Conservation (phyloP, 2,113 vertebrate species). For the Chionodraco myersi region DNA sequence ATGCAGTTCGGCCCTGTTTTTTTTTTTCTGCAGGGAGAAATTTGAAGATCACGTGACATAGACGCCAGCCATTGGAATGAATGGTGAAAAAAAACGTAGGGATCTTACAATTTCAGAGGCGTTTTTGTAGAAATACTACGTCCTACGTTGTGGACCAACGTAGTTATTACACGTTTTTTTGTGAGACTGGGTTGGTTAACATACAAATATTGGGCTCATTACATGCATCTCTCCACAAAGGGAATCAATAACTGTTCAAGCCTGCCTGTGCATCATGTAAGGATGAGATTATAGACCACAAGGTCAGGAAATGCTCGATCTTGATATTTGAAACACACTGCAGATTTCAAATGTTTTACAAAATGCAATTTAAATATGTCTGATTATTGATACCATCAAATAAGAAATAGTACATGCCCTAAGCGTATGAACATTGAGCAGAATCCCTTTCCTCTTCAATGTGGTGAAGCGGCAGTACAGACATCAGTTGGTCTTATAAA, state of each 20-base stretch:
- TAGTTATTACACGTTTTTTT: no score
- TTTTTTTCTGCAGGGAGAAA: no score
- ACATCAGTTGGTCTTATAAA: conserved; percentile 6
- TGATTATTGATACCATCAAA: neutral
- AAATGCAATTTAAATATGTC: neutral
- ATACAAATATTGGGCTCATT: neutral
- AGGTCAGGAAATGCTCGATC: neutral
- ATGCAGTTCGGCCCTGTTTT: no score
- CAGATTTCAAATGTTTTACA: neutral
- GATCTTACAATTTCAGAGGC: no score
- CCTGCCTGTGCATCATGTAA: neutral
- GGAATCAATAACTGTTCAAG: conserved; percentile 5
- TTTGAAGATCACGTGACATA: no score
- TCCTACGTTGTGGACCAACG: no score
- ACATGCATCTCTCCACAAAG: neutral
- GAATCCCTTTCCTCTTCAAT: neutral
- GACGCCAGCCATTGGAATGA: no score
- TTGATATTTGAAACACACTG: neutral
- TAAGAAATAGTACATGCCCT: neutral
- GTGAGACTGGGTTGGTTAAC: neutral
- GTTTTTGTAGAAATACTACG: no score
- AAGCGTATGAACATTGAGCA: conserved; percentile 7
- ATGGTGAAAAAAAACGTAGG: no score
- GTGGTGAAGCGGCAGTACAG: neutral
- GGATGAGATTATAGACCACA: neutral